A percentile compares a stretch with the other conserved stretches of the same genome.
Evolutionary conservation across 2,888 invertebrate species (phyloP).

Genomic region (Apamea sordens): DNA sequence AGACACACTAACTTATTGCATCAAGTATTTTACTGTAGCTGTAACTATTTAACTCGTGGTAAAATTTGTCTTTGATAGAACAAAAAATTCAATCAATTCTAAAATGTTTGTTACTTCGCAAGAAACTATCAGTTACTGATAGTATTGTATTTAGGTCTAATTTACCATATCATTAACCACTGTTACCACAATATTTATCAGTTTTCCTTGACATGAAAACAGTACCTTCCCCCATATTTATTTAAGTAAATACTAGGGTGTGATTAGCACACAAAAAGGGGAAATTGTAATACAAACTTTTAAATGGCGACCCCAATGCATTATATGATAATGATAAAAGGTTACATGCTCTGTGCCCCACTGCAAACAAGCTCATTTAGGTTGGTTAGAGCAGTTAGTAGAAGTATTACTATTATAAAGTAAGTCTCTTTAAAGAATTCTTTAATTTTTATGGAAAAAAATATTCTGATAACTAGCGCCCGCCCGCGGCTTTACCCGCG

Average conservation of each 20-base stretch:
- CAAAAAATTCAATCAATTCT: too few relatives aligned
- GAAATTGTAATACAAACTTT: slow-evolving; percentile 6
- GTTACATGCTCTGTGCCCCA: too few relatives aligned
- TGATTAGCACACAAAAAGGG: not conserved
- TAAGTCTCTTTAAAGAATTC: not conserved
- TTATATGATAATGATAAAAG: too few relatives aligned
- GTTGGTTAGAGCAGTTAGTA: not conserved
- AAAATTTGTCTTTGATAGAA: not conserved
- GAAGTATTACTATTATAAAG: not conserved
- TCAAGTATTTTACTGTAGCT: not conserved
- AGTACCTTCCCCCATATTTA: slow-evolving; percentile 12
- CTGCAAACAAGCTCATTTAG: not conserved
- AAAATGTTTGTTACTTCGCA: not conserved
- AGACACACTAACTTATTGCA: not conserved
- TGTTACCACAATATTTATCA: slow-evolving; percentile 48
- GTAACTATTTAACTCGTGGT: not conserved
- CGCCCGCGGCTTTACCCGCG: not conserved
- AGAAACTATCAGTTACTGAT: not conserved
- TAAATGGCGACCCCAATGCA: not conserved
- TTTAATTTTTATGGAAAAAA: not conserved
- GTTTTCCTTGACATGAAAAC: slow-evolving; percentile 21
- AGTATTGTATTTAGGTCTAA: slow-evolving; percentile 16
- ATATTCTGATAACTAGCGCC: not conserved
- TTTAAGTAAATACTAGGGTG: slow-evolving; percentile 19
- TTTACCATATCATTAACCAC: slow-evolving; percentile 26